phyloP scores from a whole-genome alignment of 2,113 vertebrate species.

The Macquaria australasica region DNA sequence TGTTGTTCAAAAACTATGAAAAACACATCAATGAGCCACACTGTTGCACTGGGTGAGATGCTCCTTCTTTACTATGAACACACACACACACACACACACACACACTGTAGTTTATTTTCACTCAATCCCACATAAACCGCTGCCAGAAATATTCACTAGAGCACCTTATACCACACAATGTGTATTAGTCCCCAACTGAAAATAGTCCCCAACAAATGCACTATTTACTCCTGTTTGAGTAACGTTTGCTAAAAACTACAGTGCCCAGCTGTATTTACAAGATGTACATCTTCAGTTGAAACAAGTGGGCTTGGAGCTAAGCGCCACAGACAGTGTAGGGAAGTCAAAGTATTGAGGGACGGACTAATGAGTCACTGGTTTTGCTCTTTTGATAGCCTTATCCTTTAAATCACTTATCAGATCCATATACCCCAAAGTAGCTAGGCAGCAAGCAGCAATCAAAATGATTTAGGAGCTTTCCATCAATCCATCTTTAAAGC shows the following conservation, averaged over 20 bases:
- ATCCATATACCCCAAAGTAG: background rate
- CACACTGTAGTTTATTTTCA: too few relatives aligned
- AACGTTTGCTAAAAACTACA: background rate
- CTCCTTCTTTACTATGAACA: background rate
- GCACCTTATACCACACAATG: background rate
- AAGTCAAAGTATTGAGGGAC: background rate
- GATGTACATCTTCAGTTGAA: background rate
- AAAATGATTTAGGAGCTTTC: background rate
- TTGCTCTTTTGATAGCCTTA: background rate
- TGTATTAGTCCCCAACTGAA: background rate
- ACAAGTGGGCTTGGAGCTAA: background rate
- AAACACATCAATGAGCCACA: too few relatives aligned
- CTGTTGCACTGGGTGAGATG: too few relatives aligned
- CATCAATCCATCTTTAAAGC: background rate
- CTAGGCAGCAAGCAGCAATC: background rate
- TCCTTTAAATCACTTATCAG: background rate
- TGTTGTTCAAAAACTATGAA: too few relatives aligned
- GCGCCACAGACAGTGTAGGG: background rate
- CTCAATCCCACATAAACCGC: background rate
- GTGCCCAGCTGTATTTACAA: too few relatives aligned
- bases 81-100: too few relatives aligned
- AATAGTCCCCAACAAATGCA: background rate
- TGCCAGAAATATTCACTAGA: background rate
- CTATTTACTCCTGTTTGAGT: background rate
- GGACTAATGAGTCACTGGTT: background rate